Base-by-base conservation (phyloP, 1,140 invertebrate species). In the Pantala flavescens region DNA sequence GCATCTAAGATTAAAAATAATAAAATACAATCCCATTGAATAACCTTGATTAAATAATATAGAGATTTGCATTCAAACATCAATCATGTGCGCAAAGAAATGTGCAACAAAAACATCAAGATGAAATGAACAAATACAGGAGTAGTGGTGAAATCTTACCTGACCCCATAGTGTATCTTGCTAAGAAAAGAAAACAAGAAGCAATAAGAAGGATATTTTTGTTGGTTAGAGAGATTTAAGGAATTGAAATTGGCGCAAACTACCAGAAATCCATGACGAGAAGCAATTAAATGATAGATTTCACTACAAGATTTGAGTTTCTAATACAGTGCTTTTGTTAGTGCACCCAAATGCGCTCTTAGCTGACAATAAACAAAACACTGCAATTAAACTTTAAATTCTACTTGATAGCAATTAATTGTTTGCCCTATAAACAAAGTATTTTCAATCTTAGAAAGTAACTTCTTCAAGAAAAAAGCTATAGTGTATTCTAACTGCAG, bases 121-220 rank as follows among this genome's bases (percentile, higher is more conserved):
- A 9, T 36, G 28, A 36, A 36, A 36, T 36, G 9, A 36, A n/a
- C n/a, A 36, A 36, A 36, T 36, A 36, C 28, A 36, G 28, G 28
- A 36, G 28, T 36, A 36, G 28, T 36, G 28, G 28, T 36, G 28
- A 36, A 36, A 2, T 85, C 85, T 86, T 84, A 88, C 86, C 86
- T 85, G 85, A 80, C 86, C 85, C 82, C 85, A 87, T 71, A 87
- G 78, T 76, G 86, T 87, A 80, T 84, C 84, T 86, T 86, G 85
- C 86, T 87, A 82, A 75, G 24, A 71, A 79, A 77, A 43, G 72
- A 70, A 74, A 78, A 63, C 14, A 63, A 63, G 49, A 63, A 63
- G n/a, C 49, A 63, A 63, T 63, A 63, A 21, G 49, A 9, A 49
- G 19, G n/a, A 11, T 49, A 23, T 43, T 28, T 43, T n/a, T 5